Evolutionary conservation across 2,888 invertebrate genomes (phyloP).

Genomic region (Candidula unifasciata): DNA sequence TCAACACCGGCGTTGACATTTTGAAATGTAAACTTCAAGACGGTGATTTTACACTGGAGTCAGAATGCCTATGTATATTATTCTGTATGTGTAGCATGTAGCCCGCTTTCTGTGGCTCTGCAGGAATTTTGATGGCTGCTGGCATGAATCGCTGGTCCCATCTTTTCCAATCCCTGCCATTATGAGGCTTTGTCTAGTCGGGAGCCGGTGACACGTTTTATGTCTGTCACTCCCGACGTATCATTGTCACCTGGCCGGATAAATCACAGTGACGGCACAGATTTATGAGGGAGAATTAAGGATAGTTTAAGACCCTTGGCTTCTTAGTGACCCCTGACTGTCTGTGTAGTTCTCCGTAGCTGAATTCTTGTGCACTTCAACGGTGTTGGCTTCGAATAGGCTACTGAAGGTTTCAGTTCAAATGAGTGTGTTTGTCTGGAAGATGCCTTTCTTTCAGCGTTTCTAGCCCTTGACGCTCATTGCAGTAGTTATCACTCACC

Average conservation of each 20-base stretch:
- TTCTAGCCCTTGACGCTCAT: too few species aligned
- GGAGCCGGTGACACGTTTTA: constrained; percentile 34
- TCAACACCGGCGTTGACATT: constrained; percentile 32
- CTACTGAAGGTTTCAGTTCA: too few species aligned
- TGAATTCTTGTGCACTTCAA: neutral
- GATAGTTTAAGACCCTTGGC: neutral
- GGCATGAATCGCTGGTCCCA: neutral
- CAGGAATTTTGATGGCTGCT: constrained; percentile 5
- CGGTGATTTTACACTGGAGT: neutral
- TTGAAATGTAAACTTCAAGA: constrained; percentile 20
- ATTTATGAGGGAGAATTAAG: constrained; percentile 19
- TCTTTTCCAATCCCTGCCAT: constrained; percentile 5
- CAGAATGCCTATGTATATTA: neutral
- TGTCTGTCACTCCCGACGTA: neutral
- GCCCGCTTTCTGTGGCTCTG: neutral
- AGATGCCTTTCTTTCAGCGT: too few species aligned
- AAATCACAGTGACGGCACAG: constrained; percentile 13
- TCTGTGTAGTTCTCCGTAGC: neutral
- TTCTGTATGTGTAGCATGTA: neutral
- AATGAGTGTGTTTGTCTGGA: too few species aligned
- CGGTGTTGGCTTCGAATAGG: too few species aligned
- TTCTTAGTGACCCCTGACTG: constrained; percentile 7
- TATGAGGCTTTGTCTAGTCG: constrained; percentile 2
- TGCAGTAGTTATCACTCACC: too few species aligned
- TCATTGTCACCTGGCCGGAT: constrained; percentile 24